Conservation (phyloP, 1,140 invertebrate species). For the Acyrthosiphon pisum region DNA sequence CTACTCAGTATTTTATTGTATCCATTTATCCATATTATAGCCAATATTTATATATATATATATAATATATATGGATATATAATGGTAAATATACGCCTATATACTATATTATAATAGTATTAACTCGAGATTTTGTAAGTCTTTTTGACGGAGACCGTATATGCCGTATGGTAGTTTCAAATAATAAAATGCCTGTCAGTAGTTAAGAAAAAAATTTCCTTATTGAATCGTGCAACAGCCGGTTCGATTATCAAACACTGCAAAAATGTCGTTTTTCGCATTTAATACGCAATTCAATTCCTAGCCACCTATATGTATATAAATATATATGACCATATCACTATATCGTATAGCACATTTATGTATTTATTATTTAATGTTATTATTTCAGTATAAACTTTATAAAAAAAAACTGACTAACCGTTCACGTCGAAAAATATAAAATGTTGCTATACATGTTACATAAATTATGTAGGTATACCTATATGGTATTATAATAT, state of each 20-base stretch:
- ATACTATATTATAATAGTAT: not conserved
- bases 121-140: not conserved
- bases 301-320: not conserved
- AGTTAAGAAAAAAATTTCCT: slow-evolving; percentile 13
- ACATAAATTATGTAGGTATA: not conserved
- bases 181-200: not conserved
- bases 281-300: not conserved
- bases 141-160: not conserved
- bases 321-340: not conserved
- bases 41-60: not conserved
- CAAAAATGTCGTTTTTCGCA: not conserved
- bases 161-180: not conserved
- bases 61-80: too few relatives aligned
- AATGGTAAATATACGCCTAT: not conserved
- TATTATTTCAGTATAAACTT: not conserved
- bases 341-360: not conserved
- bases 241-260: not conserved
- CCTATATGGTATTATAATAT: too few relatives aligned
- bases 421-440: not conserved
- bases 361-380: not conserved
- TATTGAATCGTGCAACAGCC: slow-evolving; percentile 7
- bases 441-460: not conserved
- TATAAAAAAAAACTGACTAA: not conserved
- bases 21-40: not conserved
- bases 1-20: not conserved